Percentiles rank a stretch among this genome's conserved stretches.
Evolutionary conservation across 2,888 invertebrate species (phyloP).

Genomic region (Calephelis perditalis): DNA sequence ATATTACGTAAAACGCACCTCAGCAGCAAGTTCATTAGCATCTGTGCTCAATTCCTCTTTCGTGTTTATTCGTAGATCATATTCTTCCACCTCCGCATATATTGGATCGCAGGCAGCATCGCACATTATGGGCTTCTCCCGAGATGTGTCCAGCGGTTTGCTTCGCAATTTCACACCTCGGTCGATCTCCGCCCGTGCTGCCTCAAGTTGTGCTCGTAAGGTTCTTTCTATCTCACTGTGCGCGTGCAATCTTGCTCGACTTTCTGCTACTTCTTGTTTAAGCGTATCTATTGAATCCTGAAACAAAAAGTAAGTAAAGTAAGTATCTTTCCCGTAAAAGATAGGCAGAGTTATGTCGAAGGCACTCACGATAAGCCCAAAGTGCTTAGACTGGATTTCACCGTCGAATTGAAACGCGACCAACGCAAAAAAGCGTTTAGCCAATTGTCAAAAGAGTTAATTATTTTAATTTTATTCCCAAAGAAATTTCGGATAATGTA

Average conservation of each 20-base stretch:
- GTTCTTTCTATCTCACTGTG: conserved; percentile 70
- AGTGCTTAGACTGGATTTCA: no score
- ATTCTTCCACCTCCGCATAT: conserved; percentile 59
- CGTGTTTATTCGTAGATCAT: conserved; percentile 48
- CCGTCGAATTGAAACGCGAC: no score
- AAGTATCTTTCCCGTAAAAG: no score
- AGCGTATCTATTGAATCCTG: conserved; percentile 68
- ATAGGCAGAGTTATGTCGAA: no score
- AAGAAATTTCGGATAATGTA: no score
- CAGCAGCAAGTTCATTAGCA: conserved; percentile 66
- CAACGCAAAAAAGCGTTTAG: no score
- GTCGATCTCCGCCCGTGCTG: conserved; percentile 57
- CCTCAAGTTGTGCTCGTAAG: conserved; percentile 65
- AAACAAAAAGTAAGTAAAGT: neutral
- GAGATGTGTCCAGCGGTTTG: conserved; percentile 30
- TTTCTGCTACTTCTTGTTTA: conserved; percentile 68
- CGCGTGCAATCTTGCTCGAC: conserved; percentile 62
- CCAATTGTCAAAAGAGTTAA: no score
- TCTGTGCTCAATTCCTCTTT: conserved; percentile 68
- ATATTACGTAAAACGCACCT: conserved; percentile 42
- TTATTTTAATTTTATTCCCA: no score
- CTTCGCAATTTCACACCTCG: conserved; percentile 30
- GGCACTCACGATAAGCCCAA: no score
- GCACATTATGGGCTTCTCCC: conserved; percentile 9
- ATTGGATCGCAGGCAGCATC: conserved; percentile 66